Evolutionary conservation across 1,140 invertebrate genomes (phyloP), one percentile per base, ranked within the genome.

Genomic region (Druon quercuslanigerum): DNA sequence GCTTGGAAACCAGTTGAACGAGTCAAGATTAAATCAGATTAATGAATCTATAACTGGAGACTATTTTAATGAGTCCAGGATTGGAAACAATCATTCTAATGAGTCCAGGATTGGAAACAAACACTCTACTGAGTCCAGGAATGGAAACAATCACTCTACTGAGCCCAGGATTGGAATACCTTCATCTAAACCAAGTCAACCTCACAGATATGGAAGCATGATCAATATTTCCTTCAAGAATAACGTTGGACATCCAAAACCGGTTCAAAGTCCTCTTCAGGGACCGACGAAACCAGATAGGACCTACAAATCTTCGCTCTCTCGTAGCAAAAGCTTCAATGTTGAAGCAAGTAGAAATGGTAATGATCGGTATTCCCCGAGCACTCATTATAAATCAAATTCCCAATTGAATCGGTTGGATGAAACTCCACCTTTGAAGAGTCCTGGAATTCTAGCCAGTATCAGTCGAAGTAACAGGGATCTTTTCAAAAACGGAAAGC

Each of bases 261-360:
- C 13, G 75, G 66, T 51, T 73, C 78, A 51, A 76, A 76, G 17
- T 83, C 75, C 72, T 60, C 46, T 83, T 91, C 56, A 80, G 79
- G 70, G 80, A 78, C 83, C 79, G 76, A 60, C 74, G 80, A 96
- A 96, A 87, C 95, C 95, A 3, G 94, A 95, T 50, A 89, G 95
- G 78, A 95, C 95, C 13, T 96, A 96, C 86, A 95, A 94, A 83
- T 94, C 95, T 1, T 92, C 92, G 51, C 89, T 97, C 13, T 94
- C 95, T 19, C 92, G 96, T 72, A 97, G 96, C 90, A 96, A 97
- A 89, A 97, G 96, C 89, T 96, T 97, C 90, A 96, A 96, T 91
- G 95, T 96, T 66, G 95, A 96, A 81, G 94, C 93, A n/a, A 66
- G 90, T 90, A 76, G 89, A 87, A 91, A 50, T 88, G 89, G 66